A percentile compares a stretch with the other conserved stretches of the same genome.
Conservation (phyloP, 2,888 invertebrate genomes). For the Pseudeuparius sepicola region DNA sequence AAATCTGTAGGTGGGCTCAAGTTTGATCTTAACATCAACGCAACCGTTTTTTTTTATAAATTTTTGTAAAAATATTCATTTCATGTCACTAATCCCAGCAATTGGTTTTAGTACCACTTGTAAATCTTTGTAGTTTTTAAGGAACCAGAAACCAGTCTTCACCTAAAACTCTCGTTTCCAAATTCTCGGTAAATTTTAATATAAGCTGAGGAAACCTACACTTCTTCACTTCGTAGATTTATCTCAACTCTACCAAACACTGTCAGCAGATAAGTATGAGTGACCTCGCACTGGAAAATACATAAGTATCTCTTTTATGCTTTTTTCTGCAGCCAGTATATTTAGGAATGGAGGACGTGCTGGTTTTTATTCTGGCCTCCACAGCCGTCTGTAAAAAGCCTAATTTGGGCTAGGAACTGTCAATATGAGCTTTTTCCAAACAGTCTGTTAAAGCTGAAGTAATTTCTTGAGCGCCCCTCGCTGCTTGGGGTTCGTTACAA, state of each 20-base stretch:
- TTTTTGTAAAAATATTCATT: slow-evolving; percentile 2
- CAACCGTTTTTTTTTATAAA: not conserved
- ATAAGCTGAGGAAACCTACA: slow-evolving; percentile 1
- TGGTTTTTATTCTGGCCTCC: slow-evolving; percentile 25
- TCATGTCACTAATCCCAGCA: not conserved
- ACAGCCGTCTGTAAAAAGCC: slow-evolving; percentile 26
- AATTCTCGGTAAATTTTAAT: slow-evolving; percentile 5
- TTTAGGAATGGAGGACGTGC: slow-evolving; percentile 18
- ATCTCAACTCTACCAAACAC: slow-evolving; percentile 13
- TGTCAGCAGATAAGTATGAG: slow-evolving; percentile 11
- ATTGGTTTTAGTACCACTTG: not conserved
- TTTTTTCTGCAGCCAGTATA: slow-evolving; percentile 16
- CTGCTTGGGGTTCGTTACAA: slow-evolving; percentile 23
- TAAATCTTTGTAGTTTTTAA: slow-evolving; percentile 1
- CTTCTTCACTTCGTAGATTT: slow-evolving; percentile 4
- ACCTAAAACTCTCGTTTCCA: slow-evolving; percentile 5
- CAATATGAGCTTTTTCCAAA: slow-evolving; percentile 10
- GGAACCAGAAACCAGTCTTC: slow-evolving; percentile 1
- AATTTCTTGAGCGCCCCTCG: slow-evolving; percentile 18
- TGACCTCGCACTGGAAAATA: slow-evolving; percentile 9
- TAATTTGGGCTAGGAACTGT: slow-evolving; percentile 18
- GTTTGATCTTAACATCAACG: not conserved
- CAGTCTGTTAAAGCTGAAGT: slow-evolving; percentile 11
- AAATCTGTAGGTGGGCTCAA: not conserved
- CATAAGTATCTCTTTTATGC: not conserved